These are phyloP conservation scores for Drosophila dives DNA, from an alignment of 2,888 invertebrate genomes.

Conservation along the genomic window DNA sequence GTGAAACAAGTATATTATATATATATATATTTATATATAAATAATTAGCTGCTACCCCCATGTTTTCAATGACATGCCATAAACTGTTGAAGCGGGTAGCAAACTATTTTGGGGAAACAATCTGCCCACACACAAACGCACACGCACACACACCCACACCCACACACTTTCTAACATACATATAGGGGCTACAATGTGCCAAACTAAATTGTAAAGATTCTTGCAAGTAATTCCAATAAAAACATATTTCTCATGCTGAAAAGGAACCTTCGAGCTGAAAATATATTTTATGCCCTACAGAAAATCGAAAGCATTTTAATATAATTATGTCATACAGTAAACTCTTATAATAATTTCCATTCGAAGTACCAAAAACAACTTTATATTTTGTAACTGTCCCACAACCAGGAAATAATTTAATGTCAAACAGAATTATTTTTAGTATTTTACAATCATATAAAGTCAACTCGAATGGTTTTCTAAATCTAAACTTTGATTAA, in stretches of 20 bases:
- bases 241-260: conserved; percentile 23
- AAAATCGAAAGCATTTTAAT: neutral
- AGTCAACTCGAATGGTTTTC: neutral
- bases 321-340: neutral
- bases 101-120: conserved; percentile 54
- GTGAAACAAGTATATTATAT: conserved; percentile 38
- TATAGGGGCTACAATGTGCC: conserved; percentile 20
- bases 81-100: conserved; percentile 67
- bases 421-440: neutral
- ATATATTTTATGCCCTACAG: neutral
- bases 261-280: neutral
- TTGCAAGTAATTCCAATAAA: conserved; percentile 73
- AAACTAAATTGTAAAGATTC: conserved; percentile 45
- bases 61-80: conserved; percentile 65
- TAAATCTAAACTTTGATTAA: neutral
- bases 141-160: conserved; percentile 4
- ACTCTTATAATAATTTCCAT: neutral
- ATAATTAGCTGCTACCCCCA: conserved; percentile 74
- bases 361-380: neutral
- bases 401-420: neutral
- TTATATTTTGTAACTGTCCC: neutral
- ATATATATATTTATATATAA: neutral
- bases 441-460: neutral
- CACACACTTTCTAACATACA: conserved; percentile 1
- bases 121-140: conserved; percentile 10